These are phyloP conservation scores for Cyanocitta stelleri DNA, from an alignment of 2,113 vertebrate species.

Conservation along the genomic window DNA sequence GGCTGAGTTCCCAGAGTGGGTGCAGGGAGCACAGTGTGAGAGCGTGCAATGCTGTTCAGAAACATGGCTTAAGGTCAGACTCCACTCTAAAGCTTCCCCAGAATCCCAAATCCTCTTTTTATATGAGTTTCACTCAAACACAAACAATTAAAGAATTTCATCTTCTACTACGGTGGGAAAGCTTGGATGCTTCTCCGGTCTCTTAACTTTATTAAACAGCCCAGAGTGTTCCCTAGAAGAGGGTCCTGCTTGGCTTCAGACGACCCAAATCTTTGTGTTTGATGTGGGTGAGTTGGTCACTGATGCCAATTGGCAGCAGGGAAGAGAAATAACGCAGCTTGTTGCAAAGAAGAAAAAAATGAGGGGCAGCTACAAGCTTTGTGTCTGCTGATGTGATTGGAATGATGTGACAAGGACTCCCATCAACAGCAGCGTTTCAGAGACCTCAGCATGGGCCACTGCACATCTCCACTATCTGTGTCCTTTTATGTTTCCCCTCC, in stretches of 20 bases:
- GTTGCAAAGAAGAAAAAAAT: background rate
- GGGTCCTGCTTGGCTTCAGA: conserved; percentile 21
- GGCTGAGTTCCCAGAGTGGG: conserved; percentile 18
- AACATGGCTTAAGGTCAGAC: conserved; percentile 47
- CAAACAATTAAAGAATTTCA: conserved; percentile 62
- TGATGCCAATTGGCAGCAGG: background rate
- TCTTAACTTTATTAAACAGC: conserved; percentile 46
- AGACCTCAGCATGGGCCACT: background rate
- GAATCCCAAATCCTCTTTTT: conserved; percentile 65
- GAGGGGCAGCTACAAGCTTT: background rate
- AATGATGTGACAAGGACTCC: background rate
- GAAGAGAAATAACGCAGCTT: background rate
- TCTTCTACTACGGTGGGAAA: conserved; percentile 37
- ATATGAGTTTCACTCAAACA: conserved; percentile 60
- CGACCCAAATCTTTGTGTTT: background rate
- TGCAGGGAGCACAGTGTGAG: conserved; percentile 17
- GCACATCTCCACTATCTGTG: background rate
- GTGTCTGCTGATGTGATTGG: background rate
- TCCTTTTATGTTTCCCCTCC: background rate
- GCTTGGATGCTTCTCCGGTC: background rate
- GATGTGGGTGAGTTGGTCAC: background rate
- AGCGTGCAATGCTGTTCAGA: background rate
- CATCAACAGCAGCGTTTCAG: background rate
- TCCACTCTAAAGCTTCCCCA: conserved; percentile 42
- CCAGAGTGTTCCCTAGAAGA: background rate